These are phyloP conservation scores for Neoarius graeffei DNA, from an alignment of 2,113 vertebrate genomes.

Conservation along the genomic window DNA sequence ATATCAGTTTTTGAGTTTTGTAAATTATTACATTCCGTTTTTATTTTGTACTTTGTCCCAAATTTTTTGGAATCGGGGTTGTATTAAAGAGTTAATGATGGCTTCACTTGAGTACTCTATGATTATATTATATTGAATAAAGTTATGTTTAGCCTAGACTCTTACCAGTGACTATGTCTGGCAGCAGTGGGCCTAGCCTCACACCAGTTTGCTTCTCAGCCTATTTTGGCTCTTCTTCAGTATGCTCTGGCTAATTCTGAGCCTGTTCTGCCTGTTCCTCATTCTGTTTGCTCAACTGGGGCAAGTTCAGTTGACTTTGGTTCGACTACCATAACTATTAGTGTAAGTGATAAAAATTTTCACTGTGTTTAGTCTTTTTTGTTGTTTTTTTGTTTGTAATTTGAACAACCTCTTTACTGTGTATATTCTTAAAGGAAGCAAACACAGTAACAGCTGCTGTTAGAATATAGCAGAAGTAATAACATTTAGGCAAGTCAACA, in stretches of 20 bases:
- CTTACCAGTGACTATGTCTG: conserved; percentile 47
- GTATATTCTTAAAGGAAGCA: not conserved
- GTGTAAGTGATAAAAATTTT: conserved; percentile 26
- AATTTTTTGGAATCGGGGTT: no score
- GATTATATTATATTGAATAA: not conserved
- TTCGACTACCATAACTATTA: conserved; percentile 31
- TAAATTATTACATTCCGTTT: no score
- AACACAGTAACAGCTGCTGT: not conserved
- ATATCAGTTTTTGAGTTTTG: no score
- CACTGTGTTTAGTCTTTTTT: not conserved
- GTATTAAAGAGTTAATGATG: conserved; percentile 1
- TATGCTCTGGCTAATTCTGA: not conserved
- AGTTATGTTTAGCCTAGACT: not conserved
- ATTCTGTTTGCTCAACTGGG: conserved; percentile 9
- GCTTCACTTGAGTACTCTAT: not conserved
- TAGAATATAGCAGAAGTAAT: not conserved
- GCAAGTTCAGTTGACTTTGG: conserved; percentile 20
- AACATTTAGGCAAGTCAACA: not conserved
- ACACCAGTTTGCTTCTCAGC: not conserved
- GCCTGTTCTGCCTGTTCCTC: not conserved
- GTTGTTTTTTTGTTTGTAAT: not conserved
- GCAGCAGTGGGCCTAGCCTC: conserved; percentile 41
- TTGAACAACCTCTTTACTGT: not conserved
- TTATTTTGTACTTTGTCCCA: no score
- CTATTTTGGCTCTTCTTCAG: conserved; percentile 17